These are phyloP conservation scores for Apaloderma vittatum DNA, from an alignment of 2,113 vertebrate genomes.

Conservation along the genomic window DNA sequence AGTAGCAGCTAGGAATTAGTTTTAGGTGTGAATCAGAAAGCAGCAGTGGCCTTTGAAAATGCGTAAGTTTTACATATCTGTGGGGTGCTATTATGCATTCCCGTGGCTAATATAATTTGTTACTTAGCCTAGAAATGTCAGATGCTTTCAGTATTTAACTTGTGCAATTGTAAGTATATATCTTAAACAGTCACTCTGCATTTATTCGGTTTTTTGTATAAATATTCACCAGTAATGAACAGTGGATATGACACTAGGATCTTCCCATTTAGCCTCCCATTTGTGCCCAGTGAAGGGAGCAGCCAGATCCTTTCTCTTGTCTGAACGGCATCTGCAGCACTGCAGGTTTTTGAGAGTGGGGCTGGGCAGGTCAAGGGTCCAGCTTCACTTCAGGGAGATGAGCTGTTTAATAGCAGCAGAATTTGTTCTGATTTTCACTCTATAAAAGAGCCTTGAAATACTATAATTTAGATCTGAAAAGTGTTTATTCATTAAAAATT, in stretches of 20 bases:
- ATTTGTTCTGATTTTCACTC: background rate
- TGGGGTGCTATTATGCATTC: background rate
- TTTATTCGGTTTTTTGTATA: background rate
- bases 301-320: background rate
- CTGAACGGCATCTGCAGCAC: background rate
- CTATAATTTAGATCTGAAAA: background rate
- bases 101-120: conserved; percentile 40
- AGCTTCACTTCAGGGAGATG: background rate
- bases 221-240: background rate
- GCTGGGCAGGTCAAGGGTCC: background rate
- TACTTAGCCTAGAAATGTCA: conserved; percentile 40
- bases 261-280: background rate
- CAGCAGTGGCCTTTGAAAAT: conserved; percentile 42
- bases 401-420: background rate
- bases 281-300: background rate
- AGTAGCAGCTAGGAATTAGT: conserved; percentile 24
- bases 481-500: background rate
- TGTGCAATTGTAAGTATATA: background rate
- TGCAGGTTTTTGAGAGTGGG: background rate
- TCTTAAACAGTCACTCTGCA: background rate
- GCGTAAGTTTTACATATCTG: background rate
- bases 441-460: background rate
- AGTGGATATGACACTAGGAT: background rate
- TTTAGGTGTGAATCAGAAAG: conserved; percentile 53
- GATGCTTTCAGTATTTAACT: conserved; percentile 19